These are phyloP conservation scores for Drosophila fuyamai DNA, from an alignment of 1,140 invertebrate genomes.

Conservation along the genomic window DNA sequence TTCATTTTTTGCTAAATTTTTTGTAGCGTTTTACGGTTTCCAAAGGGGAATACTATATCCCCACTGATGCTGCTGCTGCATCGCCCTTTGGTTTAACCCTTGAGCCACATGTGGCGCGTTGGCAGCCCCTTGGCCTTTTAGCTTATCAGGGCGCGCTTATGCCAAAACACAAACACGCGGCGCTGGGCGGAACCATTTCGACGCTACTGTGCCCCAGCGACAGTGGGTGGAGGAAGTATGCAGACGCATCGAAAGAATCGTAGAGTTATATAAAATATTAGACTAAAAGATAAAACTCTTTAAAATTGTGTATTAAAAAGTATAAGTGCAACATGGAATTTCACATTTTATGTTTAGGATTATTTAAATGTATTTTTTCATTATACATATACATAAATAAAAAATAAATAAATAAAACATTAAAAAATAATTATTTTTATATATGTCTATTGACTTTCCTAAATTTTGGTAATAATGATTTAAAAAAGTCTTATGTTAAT, in stretches of 20 bases:
- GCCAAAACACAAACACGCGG: constrained; percentile 52
- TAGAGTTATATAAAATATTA: neutral
- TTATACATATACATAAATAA: too few relatives aligned
- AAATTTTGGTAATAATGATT: too few relatives aligned
- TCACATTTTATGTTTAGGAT: too few relatives aligned
- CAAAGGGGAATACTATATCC: constrained; percentile 2
- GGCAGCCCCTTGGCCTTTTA: constrained; percentile 60
- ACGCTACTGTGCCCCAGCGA: constrained; percentile 9
- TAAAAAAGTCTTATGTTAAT: too few relatives aligned
- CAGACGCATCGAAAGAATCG: neutral
- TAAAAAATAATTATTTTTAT: too few relatives aligned
- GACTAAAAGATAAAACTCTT: neutral
- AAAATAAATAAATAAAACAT: too few relatives aligned
- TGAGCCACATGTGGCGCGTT: constrained; percentile 35
- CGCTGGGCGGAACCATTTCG: constrained; percentile 24
- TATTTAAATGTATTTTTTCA: too few relatives aligned
- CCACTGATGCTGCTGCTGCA: constrained; percentile 3
- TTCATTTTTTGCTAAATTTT: constrained; percentile 49
- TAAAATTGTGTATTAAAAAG: too few relatives aligned
- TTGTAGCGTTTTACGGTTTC: constrained; percentile 39
- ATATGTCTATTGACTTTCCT: too few relatives aligned
- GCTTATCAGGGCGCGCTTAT: constrained; percentile 75
- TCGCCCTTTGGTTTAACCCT: constrained; percentile 48
- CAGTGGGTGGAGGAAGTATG: constrained; percentile 3
- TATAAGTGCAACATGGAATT: too few relatives aligned